Evolutionary conservation across 1,140 invertebrate genomes (phyloP).

Genomic region (Mizuhopecten yessoensis): DNA sequence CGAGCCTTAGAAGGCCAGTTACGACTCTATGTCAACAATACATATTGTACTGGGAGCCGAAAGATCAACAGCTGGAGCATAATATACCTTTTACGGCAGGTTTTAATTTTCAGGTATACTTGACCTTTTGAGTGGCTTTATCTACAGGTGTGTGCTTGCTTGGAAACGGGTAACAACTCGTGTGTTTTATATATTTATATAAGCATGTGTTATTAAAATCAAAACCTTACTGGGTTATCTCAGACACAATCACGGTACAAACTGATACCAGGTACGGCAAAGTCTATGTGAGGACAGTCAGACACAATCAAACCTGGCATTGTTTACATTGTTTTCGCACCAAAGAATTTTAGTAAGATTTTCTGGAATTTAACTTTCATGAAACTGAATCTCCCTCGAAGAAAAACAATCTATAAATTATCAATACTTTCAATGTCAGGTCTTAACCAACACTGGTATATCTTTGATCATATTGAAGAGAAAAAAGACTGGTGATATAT

Average conservation of each 20-base stretch:
- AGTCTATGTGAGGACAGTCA: neutral
- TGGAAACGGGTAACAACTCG: neutral
- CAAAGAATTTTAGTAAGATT: neutral
- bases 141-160: constrained; percentile 12
- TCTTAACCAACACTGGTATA: no score
- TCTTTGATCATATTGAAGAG: no score
- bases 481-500: no score
- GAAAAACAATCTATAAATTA: no score
- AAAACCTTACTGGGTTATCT: neutral
- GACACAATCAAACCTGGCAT: neutral
- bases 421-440: no score
- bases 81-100: neutral
- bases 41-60: neutral
- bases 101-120: constrained; percentile 28
- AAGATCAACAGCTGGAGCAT: constrained; percentile 17
- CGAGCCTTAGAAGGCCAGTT: neutral
- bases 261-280: neutral
- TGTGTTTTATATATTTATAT: neutral
- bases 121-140: constrained; percentile 31
- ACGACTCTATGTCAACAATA: neutral
- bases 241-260: neutral
- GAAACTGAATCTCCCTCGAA: no score
- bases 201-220: neutral
- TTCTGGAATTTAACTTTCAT: no score
- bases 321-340: no score